Evolutionary conservation across 2,113 vertebrate genomes (phyloP), one percentile per base, ranked within the genome.

Genomic region (Sinocyclocheilus rhinocerous): DNA sequence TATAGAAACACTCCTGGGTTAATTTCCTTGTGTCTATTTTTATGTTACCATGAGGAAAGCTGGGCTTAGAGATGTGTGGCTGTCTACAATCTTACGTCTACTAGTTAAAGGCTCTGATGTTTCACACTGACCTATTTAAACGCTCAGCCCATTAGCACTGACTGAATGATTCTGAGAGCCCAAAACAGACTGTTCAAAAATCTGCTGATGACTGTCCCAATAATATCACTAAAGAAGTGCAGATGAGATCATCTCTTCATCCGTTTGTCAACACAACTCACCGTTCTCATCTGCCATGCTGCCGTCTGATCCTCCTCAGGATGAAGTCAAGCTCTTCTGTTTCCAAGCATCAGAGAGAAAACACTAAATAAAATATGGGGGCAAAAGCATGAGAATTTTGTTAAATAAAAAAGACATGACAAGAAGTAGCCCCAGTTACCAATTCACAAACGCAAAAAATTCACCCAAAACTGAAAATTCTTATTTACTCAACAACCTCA

Each of bases 221-320:
- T 12, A 63, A 26, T 63, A 65, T 26, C n/a, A 65, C n/a, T 24
- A 10, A 36, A 22, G 9, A 75, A 45, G 3, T 48, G 39, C 39
- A 75, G 72, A n/a, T 12, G 22, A 42, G 11, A 61, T 39, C 10
- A 7, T 15, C 77, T 0, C 20, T 61, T 80, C 7, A 55, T 45
- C 33, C 13, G 0, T 45, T 65, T 6, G 1, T 11, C 22, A 70
- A 52, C 4, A 70, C 39, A 26, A 76, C 77, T 81, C 59, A 88
- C 87, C 87, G 13, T 76, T 81, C 4, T 86, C 69, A 73, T 88
- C 87, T 26, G 45, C 87, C 77, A 88, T 85, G 24, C 76, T 76
- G 76, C 48, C 29, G n/a, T 81, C 83, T 69, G 83, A n/a, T 48
- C 45, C 78, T 36, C 50, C 75, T 55, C 67, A 79, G 22, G 57